Conservation (phyloP, 2,113 vertebrate genomes). For the Macrotis lagotis region DNA sequence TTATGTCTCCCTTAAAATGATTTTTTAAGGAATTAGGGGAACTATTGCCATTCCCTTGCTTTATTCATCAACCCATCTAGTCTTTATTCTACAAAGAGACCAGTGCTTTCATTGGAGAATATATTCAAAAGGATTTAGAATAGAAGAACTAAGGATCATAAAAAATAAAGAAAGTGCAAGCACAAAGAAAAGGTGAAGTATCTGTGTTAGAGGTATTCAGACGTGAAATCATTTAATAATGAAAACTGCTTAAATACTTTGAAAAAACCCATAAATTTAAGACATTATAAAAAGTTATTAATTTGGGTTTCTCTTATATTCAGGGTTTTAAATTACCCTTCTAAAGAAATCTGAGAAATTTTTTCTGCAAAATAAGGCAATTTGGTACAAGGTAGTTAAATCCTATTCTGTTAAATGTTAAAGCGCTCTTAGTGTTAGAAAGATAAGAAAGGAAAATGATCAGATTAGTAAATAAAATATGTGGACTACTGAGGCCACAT, state of each 20-base stretch:
- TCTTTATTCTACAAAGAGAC: not conserved
- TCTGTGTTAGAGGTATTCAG: conserved; percentile 26
- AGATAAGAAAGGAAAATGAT: conserved; percentile 12
- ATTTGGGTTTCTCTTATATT: conserved; percentile 21
- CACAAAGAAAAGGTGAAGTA: not conserved
- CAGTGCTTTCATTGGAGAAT: not conserved
- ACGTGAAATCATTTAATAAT: conserved; percentile 38
- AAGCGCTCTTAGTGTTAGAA: conserved; percentile 15
- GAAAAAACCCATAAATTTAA: not conserved
- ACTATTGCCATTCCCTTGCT: not conserved
- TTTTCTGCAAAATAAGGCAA: not conserved
- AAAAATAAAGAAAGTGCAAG: not conserved
- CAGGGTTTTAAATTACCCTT: conserved; percentile 14
- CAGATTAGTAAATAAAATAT: not conserved
- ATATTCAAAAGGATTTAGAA: conserved; percentile 22
- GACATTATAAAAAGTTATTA: not conserved
- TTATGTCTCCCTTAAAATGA: not conserved
- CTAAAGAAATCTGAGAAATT: conserved; percentile 30
- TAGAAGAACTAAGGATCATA: not conserved
- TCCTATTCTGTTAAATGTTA: conserved; percentile 13
- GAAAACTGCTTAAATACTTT: conserved; percentile 9
- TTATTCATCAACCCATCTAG: not conserved
- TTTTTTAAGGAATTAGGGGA: not conserved
- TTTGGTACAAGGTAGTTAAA: conserved; percentile 29
- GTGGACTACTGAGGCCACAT: not conserved